phyloP scores from a whole-genome alignment of 2,888 invertebrate genomes.

The Cylloceria caligata region DNA sequence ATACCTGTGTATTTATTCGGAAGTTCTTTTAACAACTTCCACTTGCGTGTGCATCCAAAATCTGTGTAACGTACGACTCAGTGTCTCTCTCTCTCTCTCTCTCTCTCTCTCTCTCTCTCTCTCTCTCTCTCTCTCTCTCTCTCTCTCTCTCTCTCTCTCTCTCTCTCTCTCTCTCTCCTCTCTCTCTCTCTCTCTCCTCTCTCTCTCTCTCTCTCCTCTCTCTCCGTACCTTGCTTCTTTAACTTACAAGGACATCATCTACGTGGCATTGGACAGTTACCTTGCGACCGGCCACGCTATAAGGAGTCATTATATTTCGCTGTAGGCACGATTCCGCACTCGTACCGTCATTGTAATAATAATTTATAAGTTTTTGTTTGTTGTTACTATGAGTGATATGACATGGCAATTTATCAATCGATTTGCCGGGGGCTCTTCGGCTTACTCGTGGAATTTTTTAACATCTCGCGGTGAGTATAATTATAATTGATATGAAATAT shows the following conservation, averaged over 20 bases:
- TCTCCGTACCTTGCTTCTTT: conserved; percentile 7
- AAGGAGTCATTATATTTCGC: conserved; percentile 10
- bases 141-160: conserved; percentile 33
- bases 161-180: conserved; percentile 30
- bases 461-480: conserved; percentile 45
- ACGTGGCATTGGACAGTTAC: conserved; percentile 55
- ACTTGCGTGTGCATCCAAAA: not conserved
- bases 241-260: conserved; percentile 58
- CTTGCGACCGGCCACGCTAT: conserved; percentile 27
- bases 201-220: conserved; percentile 20
- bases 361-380: conserved; percentile 8
- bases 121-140: conserved; percentile 24
- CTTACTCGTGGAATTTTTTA: conserved; percentile 37
- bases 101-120: conserved; percentile 32
- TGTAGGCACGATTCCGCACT: not conserved
- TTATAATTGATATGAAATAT: not conserved
- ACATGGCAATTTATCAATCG: conserved; percentile 38
- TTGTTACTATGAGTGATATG: conserved; percentile 35
- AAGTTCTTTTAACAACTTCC: conserved; percentile 9
- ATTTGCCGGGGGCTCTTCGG: conserved; percentile 29
- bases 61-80: not conserved
- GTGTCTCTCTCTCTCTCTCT: conserved; percentile 27
- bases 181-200: conserved; percentile 28
- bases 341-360: not conserved
- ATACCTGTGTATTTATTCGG: not conserved